Evolutionary conservation across 2,888 invertebrate species (phyloP).

Genomic region (Aphidius colemani): DNA sequence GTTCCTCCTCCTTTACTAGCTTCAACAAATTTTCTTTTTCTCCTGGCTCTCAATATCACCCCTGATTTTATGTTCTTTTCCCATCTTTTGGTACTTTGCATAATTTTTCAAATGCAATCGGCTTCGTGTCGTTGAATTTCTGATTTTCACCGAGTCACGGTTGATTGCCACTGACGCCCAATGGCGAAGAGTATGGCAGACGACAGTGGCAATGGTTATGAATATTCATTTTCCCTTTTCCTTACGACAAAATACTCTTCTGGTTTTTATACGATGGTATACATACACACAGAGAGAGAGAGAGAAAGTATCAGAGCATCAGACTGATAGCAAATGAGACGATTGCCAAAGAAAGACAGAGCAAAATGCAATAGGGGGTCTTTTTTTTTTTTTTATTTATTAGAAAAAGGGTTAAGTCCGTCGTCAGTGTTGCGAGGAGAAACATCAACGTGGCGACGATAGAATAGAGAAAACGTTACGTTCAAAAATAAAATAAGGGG

Average conservation of each 20-base stretch:
- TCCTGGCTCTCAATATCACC: slow-evolving; percentile 10
- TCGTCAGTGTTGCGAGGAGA: slow-evolving; percentile 25
- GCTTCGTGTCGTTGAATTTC: slow-evolving; percentile 37
- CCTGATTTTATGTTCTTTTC: slow-evolving; percentile 28
- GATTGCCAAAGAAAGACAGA: slow-evolving; percentile 23
- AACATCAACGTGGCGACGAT: slow-evolving; percentile 27
- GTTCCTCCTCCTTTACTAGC: slow-evolving; percentile 14
- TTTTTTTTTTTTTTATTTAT: too few species aligned
- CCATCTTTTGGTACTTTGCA: slow-evolving; percentile 25
- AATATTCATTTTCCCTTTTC: slow-evolving; percentile 56
- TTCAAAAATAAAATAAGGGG: slow-evolving; percentile 30
- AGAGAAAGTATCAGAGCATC: too few species aligned
- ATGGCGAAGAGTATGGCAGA: slow-evolving; percentile 40
- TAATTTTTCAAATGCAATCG: slow-evolving; percentile 32
- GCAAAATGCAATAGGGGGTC: slow-evolving; percentile 4
- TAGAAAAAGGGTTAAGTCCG: slow-evolving; percentile 28
- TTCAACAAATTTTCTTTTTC: neutral
- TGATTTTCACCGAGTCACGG: slow-evolving; percentile 44
- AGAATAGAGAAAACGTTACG: slow-evolving; percentile 31
- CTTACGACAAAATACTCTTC: slow-evolving; percentile 38
- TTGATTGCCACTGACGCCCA: slow-evolving; percentile 58
- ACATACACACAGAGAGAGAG: too few species aligned
- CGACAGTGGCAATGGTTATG: slow-evolving; percentile 52
- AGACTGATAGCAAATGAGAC: slow-evolving; percentile 15
- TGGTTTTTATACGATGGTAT: too few species aligned